Percentiles rank a stretch among this genome's conserved stretches.
These are phyloP conservation scores for Nautilus pompilius DNA, from an alignment of 1,140 invertebrate genomes.

Conservation along the genomic window DNA sequence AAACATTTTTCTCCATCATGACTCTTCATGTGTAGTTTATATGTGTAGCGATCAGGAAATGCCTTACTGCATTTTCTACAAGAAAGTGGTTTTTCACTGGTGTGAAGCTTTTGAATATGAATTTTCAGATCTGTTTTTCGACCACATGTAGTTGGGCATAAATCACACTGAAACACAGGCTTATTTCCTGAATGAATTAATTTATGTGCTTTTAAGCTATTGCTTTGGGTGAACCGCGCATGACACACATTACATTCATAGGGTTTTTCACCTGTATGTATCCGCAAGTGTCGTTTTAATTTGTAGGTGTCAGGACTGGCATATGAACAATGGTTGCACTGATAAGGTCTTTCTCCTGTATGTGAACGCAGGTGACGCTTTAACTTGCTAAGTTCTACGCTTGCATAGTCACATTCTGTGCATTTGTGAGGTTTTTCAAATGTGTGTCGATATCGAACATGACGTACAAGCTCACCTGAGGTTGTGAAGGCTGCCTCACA, in stretches of 20 bases:
- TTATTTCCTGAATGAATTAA: constrained; percentile 93
- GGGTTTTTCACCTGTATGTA: constrained; percentile 90
- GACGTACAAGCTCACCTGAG: constrained; percentile 88
- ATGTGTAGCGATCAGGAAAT: constrained; percentile 78
- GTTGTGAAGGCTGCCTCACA: constrained; percentile 94
- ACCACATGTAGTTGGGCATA: constrained; percentile 94
- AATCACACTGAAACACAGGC: constrained; percentile 89
- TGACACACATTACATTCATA: constrained; percentile 87
- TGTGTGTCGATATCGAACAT: constrained; percentile 81
- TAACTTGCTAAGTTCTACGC: constrained; percentile 89
- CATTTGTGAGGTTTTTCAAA: constrained; percentile 95
- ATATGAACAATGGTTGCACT: constrained; percentile 93
- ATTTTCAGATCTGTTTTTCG: constrained; percentile 94
- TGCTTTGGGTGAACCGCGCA: constrained; percentile 87
- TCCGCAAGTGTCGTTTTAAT: constrained; percentile 84
- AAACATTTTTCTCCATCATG: constrained; percentile 98
- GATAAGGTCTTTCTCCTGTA: constrained; percentile 66
- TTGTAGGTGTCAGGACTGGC: constrained; percentile 98
- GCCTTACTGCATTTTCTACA: constrained; percentile 91
- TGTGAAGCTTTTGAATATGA: constrained; percentile 94
- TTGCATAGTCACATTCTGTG: constrained; percentile 90
- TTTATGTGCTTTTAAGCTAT: constrained; percentile 78
- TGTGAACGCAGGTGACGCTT: constrained; percentile 91
- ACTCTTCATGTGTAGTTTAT: constrained; percentile 71
- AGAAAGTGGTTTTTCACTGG: constrained; percentile 84